Conservation (phyloP, 2,797 vertebrate genomes). For the Zenarchopterus dispar region DNA sequence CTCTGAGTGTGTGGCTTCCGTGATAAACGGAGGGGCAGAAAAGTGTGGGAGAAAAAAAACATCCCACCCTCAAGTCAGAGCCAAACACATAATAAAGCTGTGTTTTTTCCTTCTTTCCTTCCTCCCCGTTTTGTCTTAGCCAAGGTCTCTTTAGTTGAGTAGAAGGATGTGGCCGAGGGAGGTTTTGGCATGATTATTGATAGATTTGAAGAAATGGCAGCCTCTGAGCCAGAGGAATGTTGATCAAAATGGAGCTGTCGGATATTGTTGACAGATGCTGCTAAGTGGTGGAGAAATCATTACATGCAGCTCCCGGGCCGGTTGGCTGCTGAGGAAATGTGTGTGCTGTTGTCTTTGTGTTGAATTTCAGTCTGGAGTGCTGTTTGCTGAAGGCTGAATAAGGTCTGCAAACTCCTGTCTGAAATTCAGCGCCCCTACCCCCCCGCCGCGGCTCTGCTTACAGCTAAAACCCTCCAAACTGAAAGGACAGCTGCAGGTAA, state of each 20-base stretch:
- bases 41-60: constrained; percentile 52
- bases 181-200: constrained; percentile 61
- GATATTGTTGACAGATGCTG: constrained; percentile 52
- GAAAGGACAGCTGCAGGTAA: too few species aligned
- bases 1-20: constrained; percentile 37
- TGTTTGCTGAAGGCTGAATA: constrained; percentile 21
- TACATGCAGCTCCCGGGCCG: constrained; percentile 33
- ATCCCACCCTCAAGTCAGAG: constrained; percentile 50
- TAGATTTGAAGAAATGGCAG: constrained; percentile 65
- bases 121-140: constrained; percentile 44
- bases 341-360: constrained; percentile 23
- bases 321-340: constrained; percentile 36
- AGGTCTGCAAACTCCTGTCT: constrained; percentile 14
- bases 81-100: constrained; percentile 62
- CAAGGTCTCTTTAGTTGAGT: constrained; percentile 60
- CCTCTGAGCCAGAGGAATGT: constrained; percentile 7
- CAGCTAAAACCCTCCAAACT: too few species aligned
- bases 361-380: constrained; percentile 13
- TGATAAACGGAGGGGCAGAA: constrained; percentile 42
- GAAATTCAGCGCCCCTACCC: too few species aligned
- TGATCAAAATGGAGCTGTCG: constrained; percentile 51
- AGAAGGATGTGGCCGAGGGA: constrained; percentile 49
- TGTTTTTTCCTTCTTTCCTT: constrained; percentile 2
- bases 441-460: too few species aligned
- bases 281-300: constrained; percentile 65